These are phyloP conservation scores for Oncorhynchus clarkii DNA, from an alignment of 2,113 vertebrate species.

Conservation along the genomic window DNA sequence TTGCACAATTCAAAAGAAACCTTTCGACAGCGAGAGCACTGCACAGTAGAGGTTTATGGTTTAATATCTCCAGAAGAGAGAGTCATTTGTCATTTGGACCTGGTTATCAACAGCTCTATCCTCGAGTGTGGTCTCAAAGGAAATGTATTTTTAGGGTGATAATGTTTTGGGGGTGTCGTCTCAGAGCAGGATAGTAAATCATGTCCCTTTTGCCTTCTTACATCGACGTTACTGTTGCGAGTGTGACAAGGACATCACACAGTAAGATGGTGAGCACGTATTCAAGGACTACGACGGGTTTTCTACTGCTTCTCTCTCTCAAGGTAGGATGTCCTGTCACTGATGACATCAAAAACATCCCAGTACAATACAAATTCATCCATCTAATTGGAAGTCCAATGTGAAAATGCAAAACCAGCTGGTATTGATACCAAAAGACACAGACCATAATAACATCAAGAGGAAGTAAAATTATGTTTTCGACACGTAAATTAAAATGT, in stretches of 20 bases:
- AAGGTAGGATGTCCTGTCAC: too few relatives aligned
- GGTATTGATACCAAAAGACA: too few relatives aligned
- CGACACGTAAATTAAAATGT: not conserved
- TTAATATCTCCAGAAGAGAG: not conserved
- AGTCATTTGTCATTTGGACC: not conserved
- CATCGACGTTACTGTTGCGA: constrained; percentile 12
- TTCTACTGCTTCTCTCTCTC: too few relatives aligned
- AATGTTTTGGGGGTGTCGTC: not conserved
- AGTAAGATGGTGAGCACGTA: too few relatives aligned
- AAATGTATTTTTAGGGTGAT: constrained; percentile 20
- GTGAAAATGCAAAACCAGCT: too few relatives aligned
- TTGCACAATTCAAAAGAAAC: too few relatives aligned
- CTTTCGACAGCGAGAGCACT: too few relatives aligned
- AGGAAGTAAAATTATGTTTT: not conserved
- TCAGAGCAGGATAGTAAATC: constrained; percentile 11
- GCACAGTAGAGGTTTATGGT: too few relatives aligned
- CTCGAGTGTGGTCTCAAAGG: constrained; percentile 1
- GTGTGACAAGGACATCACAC: not conserved
- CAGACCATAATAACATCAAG: too few relatives aligned
- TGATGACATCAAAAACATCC: too few relatives aligned
- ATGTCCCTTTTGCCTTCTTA: constrained; percentile 4
- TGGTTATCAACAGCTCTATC: constrained; percentile 8
- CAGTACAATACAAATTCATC: not conserved
- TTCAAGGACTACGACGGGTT: too few relatives aligned
- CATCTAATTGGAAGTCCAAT: too few relatives aligned